phyloP scores from a whole-genome alignment of 2,888 invertebrate species.

The Elysia crispata region DNA sequence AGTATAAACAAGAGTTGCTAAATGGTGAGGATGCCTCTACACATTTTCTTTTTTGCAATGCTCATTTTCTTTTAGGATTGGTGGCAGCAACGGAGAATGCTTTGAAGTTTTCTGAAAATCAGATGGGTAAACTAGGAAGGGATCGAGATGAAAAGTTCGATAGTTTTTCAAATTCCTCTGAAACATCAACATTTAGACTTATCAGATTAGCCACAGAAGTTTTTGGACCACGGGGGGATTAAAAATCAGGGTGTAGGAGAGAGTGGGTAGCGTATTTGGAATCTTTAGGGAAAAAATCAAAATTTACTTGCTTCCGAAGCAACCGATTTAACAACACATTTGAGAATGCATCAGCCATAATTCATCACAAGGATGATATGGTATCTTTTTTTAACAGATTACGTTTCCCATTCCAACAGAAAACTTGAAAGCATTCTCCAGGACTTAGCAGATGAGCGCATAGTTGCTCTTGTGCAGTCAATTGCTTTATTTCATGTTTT shows the following conservation, averaged over 20 bases:
- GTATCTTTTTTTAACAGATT: no score
- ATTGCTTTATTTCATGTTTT: neutral
- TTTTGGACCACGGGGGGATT: neutral
- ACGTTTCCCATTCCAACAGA: neutral
- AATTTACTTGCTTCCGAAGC: slow-evolving; percentile 6
- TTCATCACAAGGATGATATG: neutral
- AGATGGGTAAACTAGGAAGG: slow-evolving; percentile 1
- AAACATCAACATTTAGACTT: neutral
- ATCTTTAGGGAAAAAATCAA: neutral
- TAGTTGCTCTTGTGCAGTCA: neutral
- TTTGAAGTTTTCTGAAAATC: neutral
- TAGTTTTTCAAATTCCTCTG: neutral
- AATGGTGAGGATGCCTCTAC: neutral
- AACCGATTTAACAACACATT: slow-evolving; percentile 24
- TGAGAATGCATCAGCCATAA: slow-evolving; percentile 24
- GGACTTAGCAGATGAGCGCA: neutral
- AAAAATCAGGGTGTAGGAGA: neutral
- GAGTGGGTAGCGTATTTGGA: neutral
- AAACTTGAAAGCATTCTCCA: neutral
- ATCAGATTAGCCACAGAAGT: slow-evolving; percentile 19
- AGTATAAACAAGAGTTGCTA: neutral
- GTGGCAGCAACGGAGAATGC: slow-evolving; percentile 1
- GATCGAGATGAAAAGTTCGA: slow-evolving; percentile 11
- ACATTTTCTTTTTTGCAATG: slow-evolving; percentile 35
- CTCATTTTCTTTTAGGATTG: slow-evolving; percentile 32